Base-by-base conservation (phyloP, 2,888 invertebrate genomes). In the Ypsolopha sequella region DNA sequence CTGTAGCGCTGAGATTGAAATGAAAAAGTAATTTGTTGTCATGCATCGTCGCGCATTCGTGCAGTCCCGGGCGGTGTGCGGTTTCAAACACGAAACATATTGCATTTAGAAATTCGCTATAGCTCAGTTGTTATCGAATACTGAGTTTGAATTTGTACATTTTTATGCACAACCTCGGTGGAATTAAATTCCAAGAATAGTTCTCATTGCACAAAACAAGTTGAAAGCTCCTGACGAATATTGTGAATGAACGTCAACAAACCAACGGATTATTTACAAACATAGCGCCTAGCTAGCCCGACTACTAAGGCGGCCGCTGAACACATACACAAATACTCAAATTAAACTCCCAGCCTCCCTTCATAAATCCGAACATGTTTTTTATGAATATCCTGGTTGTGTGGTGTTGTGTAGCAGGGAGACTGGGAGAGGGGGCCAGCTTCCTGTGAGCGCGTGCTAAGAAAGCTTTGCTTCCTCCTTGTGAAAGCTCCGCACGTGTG, bases 401-500 rank as follows among this genome's bases (percentile, higher is more conserved):
- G 9, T 13, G 2, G 24, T 24, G 24, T 24, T 24, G 24, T 4
- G 3, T 13, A 7, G 36, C 10, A 33, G 10, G 36, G 43, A 7
- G 50, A 43, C 10, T 33, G 10, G 36, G 43, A 7, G 50, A 43
- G 50, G 35, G 59, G 58, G 56, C 54, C 24, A 59, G 72, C 67
- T 79, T 78, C 79, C 79, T 76, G 70, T 58, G 57, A 60, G 65
- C 67, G 65, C 68, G 70, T 67, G 70, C 70, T 68, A 63, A 60
- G 68, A 66, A 68, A 71, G 68, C 69, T 68, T 61, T 57, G 68
- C 68, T 70, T 69, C 68, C 70, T 69, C 68, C 70, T 67, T 64
- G 67, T 73, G 76, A 75, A 76, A 79, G 77, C 66, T 24, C 60
- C 72, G 77, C 84, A 82, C 80, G 84, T 84, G 82, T 81, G 66